Evolutionary conservation across 2,888 invertebrate species (phyloP), one percentile per base, ranked within the genome.

Genomic region (Thecocarcelia acutangulata): DNA sequence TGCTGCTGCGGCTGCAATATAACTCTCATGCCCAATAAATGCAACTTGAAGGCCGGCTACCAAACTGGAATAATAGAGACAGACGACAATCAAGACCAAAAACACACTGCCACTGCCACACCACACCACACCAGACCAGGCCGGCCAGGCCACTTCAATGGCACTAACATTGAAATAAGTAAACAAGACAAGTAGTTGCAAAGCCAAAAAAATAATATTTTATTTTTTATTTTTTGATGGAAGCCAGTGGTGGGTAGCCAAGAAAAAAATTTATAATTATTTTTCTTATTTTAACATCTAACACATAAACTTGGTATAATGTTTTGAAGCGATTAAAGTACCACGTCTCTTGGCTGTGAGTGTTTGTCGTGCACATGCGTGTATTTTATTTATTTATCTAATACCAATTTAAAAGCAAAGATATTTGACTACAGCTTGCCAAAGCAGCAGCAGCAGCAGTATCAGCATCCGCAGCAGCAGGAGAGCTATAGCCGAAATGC

Each of bases 21-120:
- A 63, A 15, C 69, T 28, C 28, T 33, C 59, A 68, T 73, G 68
- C 56, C 64, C 68, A 76, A 46, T 48, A 81, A 81, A 59, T 66
- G 50, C 50, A 63, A 73, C 63, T 52, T 78, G 73, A 78, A 81
- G 81, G 81, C 81, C 81, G 68, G 77, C 54, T 73, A 59, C 37
- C 28, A 80, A 81, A 82, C 78, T 78, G 70, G 79, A 64, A 75
- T 64, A 74, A 40, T 66, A 19, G 48, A 66, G 48, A 66, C 70
- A 70, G 76, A 76, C 69, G 76, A 76, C 69, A 63, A 9, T 2
- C 42, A 50, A 37, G 19, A 12, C 33, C 46, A 40, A 40, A n/a
- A 4, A 19, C 33, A 13, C 15, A 40, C 11, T 33, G 33, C 11
- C 58, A 21, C 8, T 19, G 13, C 1, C 15, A 17, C 33, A n/a